These are phyloP conservation scores for Ciconia maguari DNA, from an alignment of 2,113 vertebrate genomes.

Conservation along the genomic window DNA sequence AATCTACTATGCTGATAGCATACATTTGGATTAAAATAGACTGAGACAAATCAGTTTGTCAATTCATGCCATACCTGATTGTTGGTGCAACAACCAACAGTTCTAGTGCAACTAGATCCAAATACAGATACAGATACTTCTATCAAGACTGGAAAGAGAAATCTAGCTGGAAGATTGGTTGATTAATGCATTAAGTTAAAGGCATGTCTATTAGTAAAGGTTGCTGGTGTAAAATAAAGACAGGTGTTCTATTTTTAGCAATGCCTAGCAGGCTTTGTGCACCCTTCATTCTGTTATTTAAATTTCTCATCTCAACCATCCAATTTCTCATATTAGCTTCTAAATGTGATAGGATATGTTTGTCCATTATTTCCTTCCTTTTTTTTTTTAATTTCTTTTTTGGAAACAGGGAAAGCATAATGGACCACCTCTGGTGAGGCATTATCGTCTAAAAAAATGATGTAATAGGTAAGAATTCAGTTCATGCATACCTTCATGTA, in stretches of 20 bases:
- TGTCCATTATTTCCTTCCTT: neutral
- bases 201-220: neutral
- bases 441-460: neutral
- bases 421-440: neutral
- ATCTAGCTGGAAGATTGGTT: neutral
- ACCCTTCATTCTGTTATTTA: neutral
- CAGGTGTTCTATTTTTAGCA: neutral
- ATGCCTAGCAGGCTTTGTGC: conserved; percentile 1
- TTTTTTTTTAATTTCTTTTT: neutral
- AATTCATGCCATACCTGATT: neutral
- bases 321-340: neutral
- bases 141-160: neutral
- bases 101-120: neutral
- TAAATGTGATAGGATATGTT: neutral
- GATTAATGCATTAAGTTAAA: neutral
- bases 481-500: neutral
- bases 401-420: neutral
- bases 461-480: neutral
- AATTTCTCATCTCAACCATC: neutral
- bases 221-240: conserved; percentile 24
- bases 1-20: neutral
- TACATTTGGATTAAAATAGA: neutral
- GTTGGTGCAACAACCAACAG: neutral
- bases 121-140: neutral
- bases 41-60: neutral